phyloP scores from a whole-genome alignment of 1,140 invertebrate species.

The Saxidomus purpurata region DNA sequence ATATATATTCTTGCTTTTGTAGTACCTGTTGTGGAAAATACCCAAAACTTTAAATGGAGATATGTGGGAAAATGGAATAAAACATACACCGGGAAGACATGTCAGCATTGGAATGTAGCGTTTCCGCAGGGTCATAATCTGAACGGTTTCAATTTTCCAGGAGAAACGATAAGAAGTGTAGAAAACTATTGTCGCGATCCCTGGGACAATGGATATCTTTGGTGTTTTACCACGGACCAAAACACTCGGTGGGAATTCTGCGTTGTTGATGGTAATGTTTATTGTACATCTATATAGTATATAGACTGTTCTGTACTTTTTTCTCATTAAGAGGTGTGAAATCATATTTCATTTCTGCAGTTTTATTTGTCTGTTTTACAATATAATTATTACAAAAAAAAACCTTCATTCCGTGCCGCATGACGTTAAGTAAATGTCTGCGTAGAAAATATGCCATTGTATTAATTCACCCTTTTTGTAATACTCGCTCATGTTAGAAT shows the following conservation, averaged over 20 bases:
- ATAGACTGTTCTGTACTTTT: too few species aligned
- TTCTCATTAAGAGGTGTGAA: too few species aligned
- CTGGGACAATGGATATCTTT: background rate
- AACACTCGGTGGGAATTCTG: background rate
- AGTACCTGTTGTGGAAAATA: background rate
- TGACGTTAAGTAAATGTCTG: too few species aligned
- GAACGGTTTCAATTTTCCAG: background rate
- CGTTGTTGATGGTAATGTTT: background rate
- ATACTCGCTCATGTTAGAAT: too few species aligned
- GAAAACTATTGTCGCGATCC: conserved; percentile 19
- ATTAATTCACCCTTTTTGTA: too few species aligned
- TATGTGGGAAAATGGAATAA: conserved; percentile 11
- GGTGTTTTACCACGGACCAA: conserved; percentile 29
- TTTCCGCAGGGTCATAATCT: background rate
- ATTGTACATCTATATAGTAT: too few species aligned
- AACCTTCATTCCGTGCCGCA: too few species aligned
- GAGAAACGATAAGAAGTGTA: background rate
- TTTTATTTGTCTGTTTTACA: too few species aligned
- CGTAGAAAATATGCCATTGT: too few species aligned
- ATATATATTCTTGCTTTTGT: too few species aligned
- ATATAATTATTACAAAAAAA: too few species aligned
- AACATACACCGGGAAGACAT: background rate
- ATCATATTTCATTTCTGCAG: too few species aligned
- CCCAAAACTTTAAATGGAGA: background rate
- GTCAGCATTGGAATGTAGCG: background rate